These are phyloP conservation scores for Pogonocherus hispidulus DNA, from an alignment of 2,888 invertebrate genomes.

Conservation along the genomic window DNA sequence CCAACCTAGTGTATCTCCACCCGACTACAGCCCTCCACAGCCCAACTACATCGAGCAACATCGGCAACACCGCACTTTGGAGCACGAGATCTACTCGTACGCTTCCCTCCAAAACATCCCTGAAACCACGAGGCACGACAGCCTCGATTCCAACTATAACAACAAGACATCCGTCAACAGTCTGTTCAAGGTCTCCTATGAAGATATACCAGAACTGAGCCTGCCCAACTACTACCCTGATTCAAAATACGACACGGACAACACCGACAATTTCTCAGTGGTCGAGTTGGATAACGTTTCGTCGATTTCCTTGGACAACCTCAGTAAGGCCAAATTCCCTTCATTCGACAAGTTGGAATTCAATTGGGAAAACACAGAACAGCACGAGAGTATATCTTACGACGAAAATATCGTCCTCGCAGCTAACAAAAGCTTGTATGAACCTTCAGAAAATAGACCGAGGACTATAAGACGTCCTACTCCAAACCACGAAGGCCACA, in stretches of 20 bases:
- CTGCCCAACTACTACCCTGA: conserved; percentile 68
- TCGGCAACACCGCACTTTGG: conserved; percentile 36
- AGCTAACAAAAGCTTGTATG: conserved; percentile 59
- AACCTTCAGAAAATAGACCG: conserved; percentile 58
- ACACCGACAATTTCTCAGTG: conserved; percentile 68
- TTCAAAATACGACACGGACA: conserved; percentile 70
- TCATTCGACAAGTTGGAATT: conserved; percentile 50
- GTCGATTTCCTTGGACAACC: conserved; percentile 59
- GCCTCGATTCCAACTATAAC: conserved; percentile 73
- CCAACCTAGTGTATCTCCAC: conserved; percentile 48
- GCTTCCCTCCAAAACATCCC: conserved; percentile 44
- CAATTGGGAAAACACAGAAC: conserved; percentile 49
- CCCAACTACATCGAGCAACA: conserved; percentile 42
- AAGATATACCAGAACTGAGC: conserved; percentile 63
- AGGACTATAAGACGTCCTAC: conserved; percentile 64
- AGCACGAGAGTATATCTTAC: conserved; percentile 62
- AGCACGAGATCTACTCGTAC: conserved; percentile 43
- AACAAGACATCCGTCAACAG: conserved; percentile 71
- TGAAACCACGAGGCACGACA: conserved; percentile 63
- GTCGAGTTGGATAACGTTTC: conserved; percentile 65
- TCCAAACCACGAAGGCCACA: conserved; percentile 51
- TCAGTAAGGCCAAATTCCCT: conserved; percentile 64
- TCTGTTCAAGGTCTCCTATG: conserved; percentile 55
- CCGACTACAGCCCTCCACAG: conserved; percentile 55
- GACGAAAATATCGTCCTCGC: conserved; percentile 66